A percentile compares a stretch with the other conserved stretches of the same genome.
Evolutionary conservation across 2,888 invertebrate genomes (phyloP).

Genomic region (Drosophila infuscata): DNA sequence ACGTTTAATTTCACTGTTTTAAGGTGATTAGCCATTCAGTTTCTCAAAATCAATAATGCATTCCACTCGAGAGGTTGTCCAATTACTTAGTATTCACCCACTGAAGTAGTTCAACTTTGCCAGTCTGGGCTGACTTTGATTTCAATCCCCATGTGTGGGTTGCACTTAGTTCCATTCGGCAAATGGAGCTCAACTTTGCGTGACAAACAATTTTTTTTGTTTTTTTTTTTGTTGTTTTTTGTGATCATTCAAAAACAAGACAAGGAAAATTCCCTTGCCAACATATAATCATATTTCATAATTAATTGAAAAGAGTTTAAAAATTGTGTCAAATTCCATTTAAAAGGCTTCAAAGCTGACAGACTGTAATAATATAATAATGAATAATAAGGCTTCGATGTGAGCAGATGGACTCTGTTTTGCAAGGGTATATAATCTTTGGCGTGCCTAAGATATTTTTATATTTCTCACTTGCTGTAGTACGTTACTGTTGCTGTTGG

Average conservation of each 20-base stretch:
- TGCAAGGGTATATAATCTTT: conserved; percentile 12
- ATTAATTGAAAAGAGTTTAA: neutral
- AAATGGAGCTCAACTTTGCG: conserved; percentile 21
- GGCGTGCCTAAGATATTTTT: neutral
- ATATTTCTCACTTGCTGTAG: conserved; percentile 6
- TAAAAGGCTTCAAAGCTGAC: neutral
- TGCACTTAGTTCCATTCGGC: neutral
- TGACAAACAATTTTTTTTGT: conserved; percentile 12
- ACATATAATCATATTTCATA: neutral
- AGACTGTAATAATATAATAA: neutral
- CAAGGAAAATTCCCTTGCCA: neutral
- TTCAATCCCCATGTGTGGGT: conserved; percentile 1
- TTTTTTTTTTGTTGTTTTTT: neutral
- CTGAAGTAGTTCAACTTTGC: neutral
- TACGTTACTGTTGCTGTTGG: conserved; percentile 13
- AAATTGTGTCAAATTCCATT: neutral
- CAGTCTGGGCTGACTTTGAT: conserved; percentile 6
- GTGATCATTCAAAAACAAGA: neutral
- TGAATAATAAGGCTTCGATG: neutral
- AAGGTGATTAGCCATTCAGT: neutral
- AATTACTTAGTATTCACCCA: neutral
- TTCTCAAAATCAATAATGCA: neutral
- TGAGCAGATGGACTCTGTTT: neutral
- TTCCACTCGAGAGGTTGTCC: neutral
- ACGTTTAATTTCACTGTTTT: neutral